Evolutionary conservation across 1,140 invertebrate genomes (phyloP).

Genomic region (Calliopsis andreniformis): DNA sequence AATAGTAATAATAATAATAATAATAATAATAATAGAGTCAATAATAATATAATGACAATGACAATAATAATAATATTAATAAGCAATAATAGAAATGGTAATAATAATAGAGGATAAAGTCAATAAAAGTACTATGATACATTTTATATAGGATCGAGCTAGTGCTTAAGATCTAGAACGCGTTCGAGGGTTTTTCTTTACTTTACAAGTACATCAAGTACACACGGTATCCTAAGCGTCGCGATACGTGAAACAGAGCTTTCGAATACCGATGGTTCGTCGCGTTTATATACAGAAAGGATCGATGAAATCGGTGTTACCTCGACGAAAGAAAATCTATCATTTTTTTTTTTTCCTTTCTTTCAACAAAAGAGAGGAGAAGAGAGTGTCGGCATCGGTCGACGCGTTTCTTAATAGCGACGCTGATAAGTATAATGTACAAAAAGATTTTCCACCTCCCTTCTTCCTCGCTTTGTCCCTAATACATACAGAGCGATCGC

Average conservation of each 20-base stretch:
- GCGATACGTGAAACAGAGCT: constrained; percentile 49
- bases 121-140: constrained; percentile 68
- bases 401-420: constrained; percentile 47
- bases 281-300: constrained; percentile 35
- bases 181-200: constrained; percentile 40
- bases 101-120: constrained; percentile 67
- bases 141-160: constrained; percentile 74
- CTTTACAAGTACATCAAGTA: constrained; percentile 45
- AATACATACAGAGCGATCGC: constrained; percentile 58
- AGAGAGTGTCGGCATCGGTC: constrained; percentile 10
- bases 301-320: constrained; percentile 50
- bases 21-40: constrained; percentile 50
- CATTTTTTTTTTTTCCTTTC: too few relatives aligned
- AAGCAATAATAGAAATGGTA: constrained; percentile 70
- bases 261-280: constrained; percentile 53
- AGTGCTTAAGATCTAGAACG: constrained; percentile 66
- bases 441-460: constrained; percentile 56
- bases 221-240: constrained; percentile 41
- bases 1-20: constrained; percentile 59
- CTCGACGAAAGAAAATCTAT: constrained; percentile 37
- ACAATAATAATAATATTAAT: constrained; percentile 65
- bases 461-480: constrained; percentile 3
- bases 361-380: constrained; percentile 9
- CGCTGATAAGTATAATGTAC: constrained; percentile 69
- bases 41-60: constrained; percentile 53